Evolutionary conservation across 1,140 invertebrate genomes (phyloP).

Genomic region (Macrobrachium nipponense): DNA sequence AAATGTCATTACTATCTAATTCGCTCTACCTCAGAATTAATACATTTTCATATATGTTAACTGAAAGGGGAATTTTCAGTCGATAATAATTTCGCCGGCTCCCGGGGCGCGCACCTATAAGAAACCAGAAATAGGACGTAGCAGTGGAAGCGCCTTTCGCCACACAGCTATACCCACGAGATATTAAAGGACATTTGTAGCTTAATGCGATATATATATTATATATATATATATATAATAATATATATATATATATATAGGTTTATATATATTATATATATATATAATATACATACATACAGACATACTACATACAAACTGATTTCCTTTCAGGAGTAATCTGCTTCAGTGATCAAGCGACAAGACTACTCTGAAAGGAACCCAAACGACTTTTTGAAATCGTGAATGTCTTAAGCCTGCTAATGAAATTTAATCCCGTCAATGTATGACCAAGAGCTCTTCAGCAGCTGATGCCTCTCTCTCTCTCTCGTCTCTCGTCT

Average conservation of each 20-base stretch:
- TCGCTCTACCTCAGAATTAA: background rate
- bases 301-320: background rate
- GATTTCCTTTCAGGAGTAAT: too few species aligned
- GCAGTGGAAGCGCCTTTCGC: too few species aligned
- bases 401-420: too few species aligned
- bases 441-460: too few species aligned
- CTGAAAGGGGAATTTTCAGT: too few species aligned
- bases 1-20: background rate
- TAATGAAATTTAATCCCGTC: too few species aligned
- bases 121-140: background rate
- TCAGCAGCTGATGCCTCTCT: background rate
- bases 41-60: constrained; percentile 3
- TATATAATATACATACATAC: too few species aligned
- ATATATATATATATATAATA: constrained; percentile 10
- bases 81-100: too few species aligned
- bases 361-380: too few species aligned
- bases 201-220: background rate
- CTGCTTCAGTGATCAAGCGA: too few species aligned
- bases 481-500: constrained; percentile 9
- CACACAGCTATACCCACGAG: too few species aligned
- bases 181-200: background rate
- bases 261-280: background rate
- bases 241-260: constrained; percentile 10
- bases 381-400: too few species aligned
- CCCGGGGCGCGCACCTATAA: background rate